Evolutionary conservation across 2,888 invertebrate species (phyloP), one percentile per base, ranked within the genome.

Genomic region (Apodemia mormo): DNA sequence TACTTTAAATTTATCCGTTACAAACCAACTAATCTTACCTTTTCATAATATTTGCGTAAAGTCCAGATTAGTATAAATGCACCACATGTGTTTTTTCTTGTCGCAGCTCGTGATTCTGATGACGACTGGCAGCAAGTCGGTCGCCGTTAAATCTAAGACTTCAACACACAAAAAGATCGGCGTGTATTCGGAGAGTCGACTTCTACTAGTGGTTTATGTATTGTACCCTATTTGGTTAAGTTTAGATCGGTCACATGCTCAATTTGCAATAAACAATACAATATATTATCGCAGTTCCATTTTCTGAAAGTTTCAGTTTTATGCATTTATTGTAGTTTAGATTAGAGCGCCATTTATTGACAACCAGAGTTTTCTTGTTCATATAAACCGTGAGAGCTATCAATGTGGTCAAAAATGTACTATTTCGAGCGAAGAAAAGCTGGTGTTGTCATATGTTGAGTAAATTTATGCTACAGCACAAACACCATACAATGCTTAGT

Each of bases 41-140:
- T 5, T 37, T 37, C 5, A 37, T 37, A 37, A 22, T 22, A 22
- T 22, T 22, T 22, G 22, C 22, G 6, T 40, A 40, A 7, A 40
- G 40, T 40, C 3, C 6, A 40, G 3, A 40, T 40, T 40, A 40
- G 40, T 40, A 6, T 40, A 7, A 7, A 40, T 40, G 7, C 40
- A 40, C 40, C 40, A 40, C 40, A 37, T 40, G 22, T 40, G 37
- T 3, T 45, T 10, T 68, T 58, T 72, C 74, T 73, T 75, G 76
- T 85, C 83, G 0, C 87, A 88, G 86, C 88, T 76, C 94, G 94
- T 78, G 94, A 94, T 67, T 82, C 89, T 0, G 95, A 69, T 7
- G 69, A 94, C 74, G 94, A 94, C 72, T 95, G 95, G 95, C 94
- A 94, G 67, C 90, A 89, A 70, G 95, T 95, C 67, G 94, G 61